Base-by-base conservation (phyloP, 1,140 invertebrate species). In the Ceratoteleas bidentatus region DNA sequence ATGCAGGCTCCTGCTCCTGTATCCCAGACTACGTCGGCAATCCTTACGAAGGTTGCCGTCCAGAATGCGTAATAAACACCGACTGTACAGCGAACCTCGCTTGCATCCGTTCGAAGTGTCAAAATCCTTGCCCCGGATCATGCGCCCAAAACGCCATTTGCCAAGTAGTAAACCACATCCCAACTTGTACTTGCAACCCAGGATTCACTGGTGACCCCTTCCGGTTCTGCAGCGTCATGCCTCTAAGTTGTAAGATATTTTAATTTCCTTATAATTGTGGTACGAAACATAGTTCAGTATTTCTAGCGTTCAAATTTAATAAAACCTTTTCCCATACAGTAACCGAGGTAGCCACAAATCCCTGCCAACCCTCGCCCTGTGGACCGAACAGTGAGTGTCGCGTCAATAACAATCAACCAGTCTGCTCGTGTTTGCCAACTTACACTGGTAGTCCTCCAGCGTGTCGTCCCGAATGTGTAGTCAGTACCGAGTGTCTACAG, bases 381-480 rank as follows among this genome's bases (percentile, higher is more conserved):
- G 95, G 95, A 60, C 92, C 94, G 33, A 95, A 95, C 86, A 94
- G 94, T 79, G 88, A 93, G 38, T 97, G 96, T 85, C 91, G 93
- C 33, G 91, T 92, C 16, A 89, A 93, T 43, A 94, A 94, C 64
- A 92, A 92, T 11, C 93, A 92, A 76, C 94, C 93, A 6, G 93
- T 94, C 47, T 95, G 95, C 74, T 93, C 93, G 34, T 96, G 95
- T 84, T 87, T 65, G 15, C 34, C 43, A 13, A 43, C 24, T 40
- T 77, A 24, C 13, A 58, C 52, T 10, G 74, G 74, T 9, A 58
- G 11, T 52, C 74, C 74, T 7, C 74, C 74, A 7, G 85, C 84
- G 49, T 92, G 92, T 83, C 78, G 92, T 83, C 61, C 70, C 8
- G 58, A 73, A 64, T 73, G 70, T 10, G 83, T 90, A 13, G 86